These are phyloP conservation scores for Nannoperca obscura DNA, from an alignment of 2,797 vertebrate species.

Conservation along the genomic window DNA sequence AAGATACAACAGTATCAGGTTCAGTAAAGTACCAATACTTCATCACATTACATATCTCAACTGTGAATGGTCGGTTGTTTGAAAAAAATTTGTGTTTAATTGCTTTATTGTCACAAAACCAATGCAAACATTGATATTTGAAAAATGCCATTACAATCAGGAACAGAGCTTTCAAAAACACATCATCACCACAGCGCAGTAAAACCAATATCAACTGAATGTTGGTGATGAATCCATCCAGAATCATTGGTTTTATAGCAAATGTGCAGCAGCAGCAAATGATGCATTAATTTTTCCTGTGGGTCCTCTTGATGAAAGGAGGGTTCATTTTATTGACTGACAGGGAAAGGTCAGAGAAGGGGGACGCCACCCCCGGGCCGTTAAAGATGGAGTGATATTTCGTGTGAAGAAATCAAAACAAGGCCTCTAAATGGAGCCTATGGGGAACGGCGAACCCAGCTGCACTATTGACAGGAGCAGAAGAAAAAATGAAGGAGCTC, in stretches of 20 bases:
- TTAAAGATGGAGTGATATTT: slow-evolving; percentile 69
- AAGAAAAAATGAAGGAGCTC: slow-evolving; percentile 20
- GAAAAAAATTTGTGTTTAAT: background rate
- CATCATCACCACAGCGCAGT: background rate
- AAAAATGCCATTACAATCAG: background rate
- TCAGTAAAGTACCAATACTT: background rate
- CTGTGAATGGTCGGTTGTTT: background rate
- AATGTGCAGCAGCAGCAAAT: slow-evolving; percentile 53
- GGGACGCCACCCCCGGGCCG: slow-evolving; percentile 50
- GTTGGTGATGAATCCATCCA: background rate
- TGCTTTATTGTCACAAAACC: background rate
- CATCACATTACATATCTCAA: background rate
- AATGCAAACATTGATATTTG: background rate
- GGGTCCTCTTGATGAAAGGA: slow-evolving; percentile 52
- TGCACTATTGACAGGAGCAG: slow-evolving; percentile 55
- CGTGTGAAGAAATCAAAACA: slow-evolving; percentile 75
- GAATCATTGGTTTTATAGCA: slow-evolving; percentile 35
- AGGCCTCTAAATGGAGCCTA: slow-evolving; percentile 58
- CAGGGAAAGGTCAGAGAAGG: slow-evolving; percentile 69
- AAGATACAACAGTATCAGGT: background rate
- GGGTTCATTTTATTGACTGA: slow-evolving; percentile 71
- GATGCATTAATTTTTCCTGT: slow-evolving; percentile 53
- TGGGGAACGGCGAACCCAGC: slow-evolving; percentile 48
- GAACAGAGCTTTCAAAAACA: background rate
- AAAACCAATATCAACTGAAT: slow-evolving; percentile 15